These are phyloP conservation scores for Dicycla oo DNA, from an alignment of 2,888 invertebrate genomes.

Conservation along the genomic window DNA sequence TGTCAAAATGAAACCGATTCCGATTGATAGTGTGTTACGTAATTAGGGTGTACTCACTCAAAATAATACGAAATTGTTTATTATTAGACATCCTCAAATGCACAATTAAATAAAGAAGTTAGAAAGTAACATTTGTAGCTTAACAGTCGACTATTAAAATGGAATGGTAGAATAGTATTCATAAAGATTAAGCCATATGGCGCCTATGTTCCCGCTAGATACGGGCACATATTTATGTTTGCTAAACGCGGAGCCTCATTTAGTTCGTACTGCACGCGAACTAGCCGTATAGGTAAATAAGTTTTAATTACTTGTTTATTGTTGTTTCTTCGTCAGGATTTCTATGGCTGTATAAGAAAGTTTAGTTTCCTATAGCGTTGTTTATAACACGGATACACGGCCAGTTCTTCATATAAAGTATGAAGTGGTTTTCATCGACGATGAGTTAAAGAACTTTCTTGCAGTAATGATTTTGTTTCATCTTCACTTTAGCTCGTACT, in stretches of 20 bases:
- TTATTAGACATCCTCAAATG: conserved; percentile 10
- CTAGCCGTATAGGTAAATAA: conserved; percentile 78
- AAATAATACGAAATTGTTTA: conserved; percentile 3
- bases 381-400: conserved; percentile 49
- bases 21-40: too few species aligned
- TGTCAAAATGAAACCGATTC: too few species aligned
- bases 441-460: conserved; percentile 28
- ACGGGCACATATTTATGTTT: conserved; percentile 75
- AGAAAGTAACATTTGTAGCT: conserved; percentile 28
- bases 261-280: conserved; percentile 78
- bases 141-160: conserved; percentile 56
- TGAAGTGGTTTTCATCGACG: conserved; percentile 27
- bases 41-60: too few species aligned
- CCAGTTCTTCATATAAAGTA: conserved; percentile 13
- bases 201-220: conserved; percentile 65
- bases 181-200: conserved; percentile 69
- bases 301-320: conserved; percentile 81
- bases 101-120: conserved; percentile 41
- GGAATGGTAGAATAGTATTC: conserved; percentile 58
- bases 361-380: conserved; percentile 51
- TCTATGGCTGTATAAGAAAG: conserved; percentile 64
- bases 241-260: conserved; percentile 74
- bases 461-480: conserved; percentile 21
- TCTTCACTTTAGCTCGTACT: neutral
- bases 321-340: conserved; percentile 72